Percentiles rank a stretch among this genome's conserved stretches.
These are phyloP conservation scores for Oligia latruncula DNA, from an alignment of 2,888 invertebrate genomes.

Conservation along the genomic window DNA sequence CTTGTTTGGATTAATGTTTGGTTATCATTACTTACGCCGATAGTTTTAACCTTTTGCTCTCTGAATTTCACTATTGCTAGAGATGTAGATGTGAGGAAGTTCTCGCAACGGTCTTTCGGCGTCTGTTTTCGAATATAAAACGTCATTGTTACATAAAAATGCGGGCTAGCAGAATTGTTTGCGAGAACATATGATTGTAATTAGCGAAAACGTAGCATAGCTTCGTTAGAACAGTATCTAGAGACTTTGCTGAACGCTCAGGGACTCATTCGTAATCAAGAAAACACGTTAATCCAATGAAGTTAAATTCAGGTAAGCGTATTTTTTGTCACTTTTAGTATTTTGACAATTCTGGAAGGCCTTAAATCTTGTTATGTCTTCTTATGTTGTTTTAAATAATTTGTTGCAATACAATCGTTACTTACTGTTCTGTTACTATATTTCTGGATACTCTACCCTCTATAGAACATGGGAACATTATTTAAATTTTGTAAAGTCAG, in stretches of 20 bases:
- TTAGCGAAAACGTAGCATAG: constrained; percentile 48
- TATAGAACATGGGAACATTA: constrained; percentile 13
- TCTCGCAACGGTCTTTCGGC: constrained; percentile 80
- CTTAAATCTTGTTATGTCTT: background rate
- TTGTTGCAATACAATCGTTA: background rate
- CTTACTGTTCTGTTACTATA: background rate
- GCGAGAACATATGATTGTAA: constrained; percentile 66
- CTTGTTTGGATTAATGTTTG: constrained; percentile 86
- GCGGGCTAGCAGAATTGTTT: constrained; percentile 67
- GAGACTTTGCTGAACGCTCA: constrained; percentile 39
- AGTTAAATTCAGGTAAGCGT: constrained; percentile 74
- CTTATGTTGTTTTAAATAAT: constrained; percentile 16
- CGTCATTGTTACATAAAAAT: constrained; percentile 65
- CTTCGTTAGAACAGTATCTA: constrained; percentile 45
- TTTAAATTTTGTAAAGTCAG: constrained; percentile 22
- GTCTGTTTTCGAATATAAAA: constrained; percentile 56
- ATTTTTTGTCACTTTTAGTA: constrained; percentile 47
- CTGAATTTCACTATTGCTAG: constrained; percentile 78
- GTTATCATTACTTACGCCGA: constrained; percentile 84
- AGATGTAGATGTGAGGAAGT: constrained; percentile 76
- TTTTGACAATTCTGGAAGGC: constrained; percentile 23
- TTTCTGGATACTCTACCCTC: constrained; percentile 29
- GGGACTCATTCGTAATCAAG: constrained; percentile 50
- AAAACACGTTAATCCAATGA: constrained; percentile 73
- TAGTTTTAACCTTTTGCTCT: constrained; percentile 84